Evolutionary conservation across 1,140 invertebrate species (phyloP), one percentile per base, ranked within the genome.

Genomic region (Drosophila sp.): DNA sequence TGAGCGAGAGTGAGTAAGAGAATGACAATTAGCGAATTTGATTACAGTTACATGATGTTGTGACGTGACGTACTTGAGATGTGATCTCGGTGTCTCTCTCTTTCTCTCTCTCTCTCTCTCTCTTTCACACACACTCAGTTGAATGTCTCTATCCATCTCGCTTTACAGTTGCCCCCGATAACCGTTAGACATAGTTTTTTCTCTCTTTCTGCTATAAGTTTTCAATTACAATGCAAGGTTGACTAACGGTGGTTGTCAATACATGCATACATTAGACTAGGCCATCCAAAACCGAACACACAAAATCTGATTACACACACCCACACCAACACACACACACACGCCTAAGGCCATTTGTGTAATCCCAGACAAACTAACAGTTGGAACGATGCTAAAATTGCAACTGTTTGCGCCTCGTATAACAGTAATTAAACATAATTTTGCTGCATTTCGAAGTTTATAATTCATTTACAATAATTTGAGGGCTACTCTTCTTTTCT

Each of bases 1-100:
- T 60, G 72, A 67, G 57, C 8, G 29, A 35, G 56, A 58, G 56
- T 35, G 57, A 74, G 64, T 50, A 55, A 33, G 61, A 66, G 27
- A 57, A 68, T 62, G 70, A 78, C 79, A 82, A 85, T 86, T 85
- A 86, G 82, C 83, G 82, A 86, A 86, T 86, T 86, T 86, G 79
- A 86, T 86, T 86, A 86, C 82, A 87, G 75, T 82, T 87, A 78
- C 79, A 75, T 69, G 69, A 62, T 62, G 54, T 78, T 62, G 54
- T 78, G 74, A 65, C 44, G 74, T 78, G 82, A 68, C 79, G 77
- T 70, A 80, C 74, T 85, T 73, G 73, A 85, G 55, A 8, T 40
- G 41, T 44, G 6, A 23, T 25, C 44, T 25, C n/a, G 38, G 35
- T 69, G 2, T 29, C 71, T 29, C 32, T 32, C 61, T 23, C 11